A percentile compares a stretch with the other conserved stretches of the same genome.
These are phyloP conservation scores for Phrynocephalus vlangalii DNA, from an alignment of 2,797 vertebrate genomes.

Conservation along the genomic window DNA sequence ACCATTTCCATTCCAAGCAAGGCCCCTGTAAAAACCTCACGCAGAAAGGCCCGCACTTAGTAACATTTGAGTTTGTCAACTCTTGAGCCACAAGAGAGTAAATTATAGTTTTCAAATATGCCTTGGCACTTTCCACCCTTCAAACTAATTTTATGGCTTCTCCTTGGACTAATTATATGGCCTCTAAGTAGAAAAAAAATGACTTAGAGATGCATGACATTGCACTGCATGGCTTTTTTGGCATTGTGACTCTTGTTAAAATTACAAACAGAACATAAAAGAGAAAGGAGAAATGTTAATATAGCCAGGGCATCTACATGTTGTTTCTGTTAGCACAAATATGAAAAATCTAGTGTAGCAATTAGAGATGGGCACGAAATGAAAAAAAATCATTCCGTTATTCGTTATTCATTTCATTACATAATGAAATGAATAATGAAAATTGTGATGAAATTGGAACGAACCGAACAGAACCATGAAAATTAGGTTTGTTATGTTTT, in stretches of 20 bases:
- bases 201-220: not conserved
- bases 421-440: no score
- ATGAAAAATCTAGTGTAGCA: conserved; percentile 14
- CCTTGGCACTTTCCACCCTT: not conserved
- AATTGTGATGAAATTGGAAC: no score
- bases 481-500: no score
- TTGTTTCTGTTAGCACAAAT: not conserved
- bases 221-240: not conserved
- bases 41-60: conserved; percentile 25
- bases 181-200: not conserved
- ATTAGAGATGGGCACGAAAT: not conserved
- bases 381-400: no score
- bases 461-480: no score
- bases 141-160: conserved; percentile 28
- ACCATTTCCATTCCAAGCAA: conserved; percentile 38
- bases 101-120: conserved; percentile 26
- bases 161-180: conserved; percentile 18
- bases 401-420: no score
- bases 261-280: not conserved
- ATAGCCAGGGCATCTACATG: not conserved
- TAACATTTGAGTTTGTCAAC: conserved; percentile 20
- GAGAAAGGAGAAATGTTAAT: not conserved
- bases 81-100: conserved; percentile 37
- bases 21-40: not conserved
- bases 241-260: not conserved